phyloP scores from a whole-genome alignment of 2,113 vertebrate genomes.

The Lamprologus speciosus region DNA sequence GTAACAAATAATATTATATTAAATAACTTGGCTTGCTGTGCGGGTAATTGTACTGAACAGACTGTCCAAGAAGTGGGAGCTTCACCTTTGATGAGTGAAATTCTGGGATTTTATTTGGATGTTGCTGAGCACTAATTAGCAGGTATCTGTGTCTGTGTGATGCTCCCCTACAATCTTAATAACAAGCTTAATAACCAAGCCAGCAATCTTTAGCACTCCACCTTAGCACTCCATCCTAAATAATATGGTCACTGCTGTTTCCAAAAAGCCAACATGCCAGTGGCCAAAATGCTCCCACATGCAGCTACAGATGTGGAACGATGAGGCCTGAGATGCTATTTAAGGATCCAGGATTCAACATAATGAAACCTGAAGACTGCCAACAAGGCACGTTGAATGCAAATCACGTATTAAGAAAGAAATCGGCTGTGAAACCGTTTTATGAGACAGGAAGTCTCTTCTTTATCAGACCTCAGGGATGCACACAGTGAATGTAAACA shows the following conservation, averaged over 20 bases:
- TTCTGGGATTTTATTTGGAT: background rate
- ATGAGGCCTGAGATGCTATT: background rate
- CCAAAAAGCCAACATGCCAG: background rate
- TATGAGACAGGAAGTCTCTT: background rate
- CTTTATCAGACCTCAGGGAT: background rate
- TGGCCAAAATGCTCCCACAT: background rate
- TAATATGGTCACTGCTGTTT: background rate
- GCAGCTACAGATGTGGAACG: background rate
- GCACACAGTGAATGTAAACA: background rate
- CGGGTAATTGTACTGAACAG: background rate
- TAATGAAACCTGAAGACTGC: background rate
- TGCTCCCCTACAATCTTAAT: background rate
- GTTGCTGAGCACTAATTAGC: background rate
- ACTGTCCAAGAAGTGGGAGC: background rate
- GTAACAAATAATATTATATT: background rate
- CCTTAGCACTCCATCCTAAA: background rate
- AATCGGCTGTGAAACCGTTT: background rate
- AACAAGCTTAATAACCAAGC: background rate
- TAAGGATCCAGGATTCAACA: background rate
- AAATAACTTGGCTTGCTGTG: background rate
- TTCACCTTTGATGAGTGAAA: background rate
- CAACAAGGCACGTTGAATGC: background rate
- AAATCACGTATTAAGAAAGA: background rate
- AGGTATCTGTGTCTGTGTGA: background rate
- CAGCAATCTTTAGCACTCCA: background rate